Evolutionary conservation across 1,140 invertebrate genomes (phyloP), one percentile per base, ranked within the genome.

Genomic region (Anoplolepis gracilipes): DNA sequence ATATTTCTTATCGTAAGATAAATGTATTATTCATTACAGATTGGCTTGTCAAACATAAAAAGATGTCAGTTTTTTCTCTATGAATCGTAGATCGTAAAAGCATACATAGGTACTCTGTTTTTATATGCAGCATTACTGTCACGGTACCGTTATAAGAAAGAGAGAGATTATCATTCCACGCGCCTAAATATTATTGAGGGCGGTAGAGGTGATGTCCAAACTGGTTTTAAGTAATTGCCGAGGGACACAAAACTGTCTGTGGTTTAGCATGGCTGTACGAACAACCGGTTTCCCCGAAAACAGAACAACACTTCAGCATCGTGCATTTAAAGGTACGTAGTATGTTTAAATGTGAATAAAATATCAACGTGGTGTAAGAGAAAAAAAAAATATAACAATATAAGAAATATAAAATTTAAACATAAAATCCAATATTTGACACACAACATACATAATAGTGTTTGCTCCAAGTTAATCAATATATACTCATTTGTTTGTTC

Each of bases 191-290:
- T 75, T 87, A 84, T 86, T 53, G 69, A 42, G 70, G 64, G 19
- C 22, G 57, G 25, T 25, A 30, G 75, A 82, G 67, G 82, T 75
- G 84, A 86, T 88, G 59, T 10, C 22, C 55, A 90, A 90, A 90
- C 89, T 86, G 89, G 89, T 90, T 90, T 90, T 65, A 65, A 49
- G 79, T 88, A 76, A 87, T 88, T 85, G 79, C 49, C 75, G 65
- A 57, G 73, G 72, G 53, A 76, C 25, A 82, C 75, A 90, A 88
- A 90, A 90, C 77, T 59, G 46, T 65, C 42, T 39, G 55, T 69
- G 33, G 62, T 82, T 84, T 67, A 85, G 75, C 69, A 85, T 79
- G 84, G 73, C 72, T 86, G 67, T 59, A 76, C 28, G 62, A 70
- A 86, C 53, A 89, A 89, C 87, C 84, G 88, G 87, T 89, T 89